Percentiles rank a stretch among this genome's conserved stretches.
These are phyloP conservation scores for Drosophila bunnanda DNA, from an alignment of 2,888 invertebrate genomes.

Conservation along the genomic window DNA sequence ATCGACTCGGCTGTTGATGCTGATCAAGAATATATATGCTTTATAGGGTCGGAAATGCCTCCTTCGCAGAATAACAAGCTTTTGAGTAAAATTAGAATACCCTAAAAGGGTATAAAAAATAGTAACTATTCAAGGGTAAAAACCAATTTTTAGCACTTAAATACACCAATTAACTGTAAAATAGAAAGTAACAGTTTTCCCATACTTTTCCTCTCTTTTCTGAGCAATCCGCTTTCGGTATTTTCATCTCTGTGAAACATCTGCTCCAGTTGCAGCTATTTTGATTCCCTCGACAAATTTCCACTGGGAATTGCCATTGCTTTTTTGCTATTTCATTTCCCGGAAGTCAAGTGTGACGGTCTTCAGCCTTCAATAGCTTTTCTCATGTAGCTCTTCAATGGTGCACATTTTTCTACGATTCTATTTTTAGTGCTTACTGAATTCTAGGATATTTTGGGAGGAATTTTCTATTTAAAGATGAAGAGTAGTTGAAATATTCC, in stretches of 20 bases:
- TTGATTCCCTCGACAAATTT: constrained; percentile 2
- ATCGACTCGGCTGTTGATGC: too few species aligned
- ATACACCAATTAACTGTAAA: background rate
- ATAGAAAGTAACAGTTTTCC: background rate
- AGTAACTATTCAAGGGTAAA: background rate
- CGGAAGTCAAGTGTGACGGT: constrained; percentile 6
- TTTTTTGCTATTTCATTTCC: constrained; percentile 10
- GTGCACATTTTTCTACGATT: background rate
- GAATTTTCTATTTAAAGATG: background rate
- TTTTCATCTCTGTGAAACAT: constrained; percentile 3
- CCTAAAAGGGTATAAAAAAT: too few species aligned
- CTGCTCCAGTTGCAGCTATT: background rate
- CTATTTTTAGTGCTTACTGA: background rate
- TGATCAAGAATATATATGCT: too few species aligned
- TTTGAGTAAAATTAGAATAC: too few species aligned
- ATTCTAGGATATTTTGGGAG: background rate
- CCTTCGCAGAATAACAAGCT: too few species aligned
- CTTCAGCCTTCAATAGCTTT: constrained; percentile 12
- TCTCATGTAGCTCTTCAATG: background rate
- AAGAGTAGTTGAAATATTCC: background rate
- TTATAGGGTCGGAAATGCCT: too few species aligned
- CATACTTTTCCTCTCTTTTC: background rate
- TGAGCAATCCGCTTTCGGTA: constrained; percentile 2
- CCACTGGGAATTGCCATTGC: background rate
- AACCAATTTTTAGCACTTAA: background rate